phyloP scores from a whole-genome alignment of 2,888 invertebrate genomes.

The Cremastinae sp. region DNA sequence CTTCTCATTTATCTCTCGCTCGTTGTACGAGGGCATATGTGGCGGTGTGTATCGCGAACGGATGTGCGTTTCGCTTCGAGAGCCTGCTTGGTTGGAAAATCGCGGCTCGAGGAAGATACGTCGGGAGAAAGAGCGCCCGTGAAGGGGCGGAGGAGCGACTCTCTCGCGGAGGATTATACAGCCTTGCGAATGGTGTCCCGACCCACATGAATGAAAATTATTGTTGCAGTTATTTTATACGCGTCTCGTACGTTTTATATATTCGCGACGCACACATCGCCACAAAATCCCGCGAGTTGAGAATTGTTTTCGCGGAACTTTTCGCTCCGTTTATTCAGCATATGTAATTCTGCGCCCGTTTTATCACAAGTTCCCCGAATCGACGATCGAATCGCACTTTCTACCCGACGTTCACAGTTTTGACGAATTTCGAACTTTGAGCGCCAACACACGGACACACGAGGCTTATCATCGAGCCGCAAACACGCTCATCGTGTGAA shows the following conservation, averaged over 20 bases:
- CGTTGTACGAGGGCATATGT: conserved; percentile 28
- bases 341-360: background rate
- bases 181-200: conserved; percentile 57
- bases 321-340: conserved; percentile 39
- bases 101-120: conserved; percentile 46
- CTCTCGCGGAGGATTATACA: conserved; percentile 19
- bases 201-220: conserved; percentile 60
- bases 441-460: conserved; percentile 1
- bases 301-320: conserved; percentile 52
- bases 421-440: conserved; percentile 31
- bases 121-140: conserved; percentile 27
- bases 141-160: background rate
- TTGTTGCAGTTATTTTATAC: conserved; percentile 47
- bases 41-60: conserved; percentile 41
- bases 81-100: conserved; percentile 57
- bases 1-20: conserved; percentile 56
- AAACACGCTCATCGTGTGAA: background rate
- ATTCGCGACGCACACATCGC: background rate
- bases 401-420: conserved; percentile 5
- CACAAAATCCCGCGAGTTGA: conserved; percentile 7
- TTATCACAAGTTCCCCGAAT: background rate
- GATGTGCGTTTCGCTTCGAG: conserved; percentile 60
- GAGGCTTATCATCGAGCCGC: conserved; percentile 8
- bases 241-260: conserved; percentile 7
- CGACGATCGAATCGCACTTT: conserved; percentile 3